Base-by-base conservation (phyloP, 2,113 vertebrate genomes). In the Colius striatus region DNA sequence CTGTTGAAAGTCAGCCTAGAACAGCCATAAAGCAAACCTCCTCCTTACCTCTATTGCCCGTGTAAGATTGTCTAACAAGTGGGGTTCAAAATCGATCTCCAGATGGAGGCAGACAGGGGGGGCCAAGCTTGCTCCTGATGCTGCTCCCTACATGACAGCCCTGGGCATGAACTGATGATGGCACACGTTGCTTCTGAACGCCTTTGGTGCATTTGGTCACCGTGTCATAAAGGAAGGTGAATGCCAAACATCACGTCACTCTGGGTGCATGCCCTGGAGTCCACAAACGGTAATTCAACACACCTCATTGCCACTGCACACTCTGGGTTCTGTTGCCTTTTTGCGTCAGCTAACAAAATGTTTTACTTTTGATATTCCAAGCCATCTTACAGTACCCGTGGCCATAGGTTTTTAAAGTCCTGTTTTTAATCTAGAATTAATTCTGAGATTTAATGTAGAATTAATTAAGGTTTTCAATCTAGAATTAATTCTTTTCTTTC, bases 161-260 rank as follows among this genome's bases (percentile, higher is more conserved):
- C 70, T 23, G 30, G 29, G 41, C 34, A 29, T 7, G 48, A 38
- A 27, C 5, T 3, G 72, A 32, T 1, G 1, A 16, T 26, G 38
- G 38, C 48, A 15, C 1, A 0, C 2, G 0, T 1, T 17, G 32
- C 43, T 62, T 36, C 55, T 45, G 43, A 63, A 34, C 3, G 82
- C 43, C 63, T 60, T 36, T 48, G 84, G 77, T 0, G 3, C 43
- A 21, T 53, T 57, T 34, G 78, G 74, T 41, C 74, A 57, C 66
- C 25, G 1, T 8, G n/a, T 23, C 57, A 6, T 2, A 48, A 84
- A 1, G 8, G 19, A 45, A 74, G 86, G 70, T 1, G 2, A 72
- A 20, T 58, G 91, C 91, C 95, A 87, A 95, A 11, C 41, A 87
- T n/a, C 81, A 60, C 60, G 1, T 85, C 93, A 87, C 18, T 50